These are phyloP conservation scores for Myoxocephalus aenaeus DNA, from an alignment of 2,797 vertebrate species.

Conservation along the genomic window DNA sequence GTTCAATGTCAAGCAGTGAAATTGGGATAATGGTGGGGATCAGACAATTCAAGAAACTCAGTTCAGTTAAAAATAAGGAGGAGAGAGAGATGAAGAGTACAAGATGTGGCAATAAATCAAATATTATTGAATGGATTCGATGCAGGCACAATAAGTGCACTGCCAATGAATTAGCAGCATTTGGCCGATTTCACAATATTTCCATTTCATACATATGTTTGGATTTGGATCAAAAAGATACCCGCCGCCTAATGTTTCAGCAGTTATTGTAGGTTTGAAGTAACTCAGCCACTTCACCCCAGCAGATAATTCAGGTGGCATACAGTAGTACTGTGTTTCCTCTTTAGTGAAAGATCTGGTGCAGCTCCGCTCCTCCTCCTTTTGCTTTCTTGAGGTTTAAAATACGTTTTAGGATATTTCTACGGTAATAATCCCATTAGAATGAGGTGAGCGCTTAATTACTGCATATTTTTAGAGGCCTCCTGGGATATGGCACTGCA, in stretches of 20 bases:
- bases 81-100: too few species aligned
- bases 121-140: too few species aligned
- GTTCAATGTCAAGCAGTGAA: background rate
- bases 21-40: background rate
- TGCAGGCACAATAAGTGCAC: too few species aligned
- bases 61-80: too few species aligned
- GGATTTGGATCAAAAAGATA: conserved; percentile 2
- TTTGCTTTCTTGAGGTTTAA: conserved; percentile 38
- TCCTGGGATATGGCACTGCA: conserved; percentile 49
- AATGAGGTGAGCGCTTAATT: conserved; percentile 73
- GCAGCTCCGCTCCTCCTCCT: conserved; percentile 5
- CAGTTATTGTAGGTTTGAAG: background rate
- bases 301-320: background rate
- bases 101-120: too few species aligned
- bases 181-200: background rate
- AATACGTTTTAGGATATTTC: conserved; percentile 62
- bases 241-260: background rate
- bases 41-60: too few species aligned
- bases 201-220: background rate
- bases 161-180: background rate
- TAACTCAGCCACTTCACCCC: background rate
- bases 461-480: conserved; percentile 75
- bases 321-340: background rate
- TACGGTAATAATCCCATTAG: conserved; percentile 67
- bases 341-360: conserved; percentile 13